Evolutionary conservation across 2,797 vertebrate species (phyloP).

Genomic region (Catostomus latipinnis): DNA sequence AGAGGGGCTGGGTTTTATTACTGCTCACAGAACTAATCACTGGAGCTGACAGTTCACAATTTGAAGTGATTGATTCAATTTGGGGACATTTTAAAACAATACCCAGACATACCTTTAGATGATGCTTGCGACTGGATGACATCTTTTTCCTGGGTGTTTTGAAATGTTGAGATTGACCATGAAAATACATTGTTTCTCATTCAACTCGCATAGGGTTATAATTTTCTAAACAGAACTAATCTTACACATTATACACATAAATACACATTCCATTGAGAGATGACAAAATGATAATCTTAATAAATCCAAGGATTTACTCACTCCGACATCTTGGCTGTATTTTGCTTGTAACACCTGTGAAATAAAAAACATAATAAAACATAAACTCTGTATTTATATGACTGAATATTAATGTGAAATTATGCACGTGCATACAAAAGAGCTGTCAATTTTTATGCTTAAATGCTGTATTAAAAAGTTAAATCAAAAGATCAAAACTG

Average conservation of each 20-base stretch:
- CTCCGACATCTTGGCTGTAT: constrained; percentile 76
- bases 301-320: constrained; percentile 64
- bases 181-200: background rate
- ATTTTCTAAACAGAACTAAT: no score
- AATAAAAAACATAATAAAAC: constrained; percentile 34
- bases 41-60: no score
- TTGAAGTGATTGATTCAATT: no score
- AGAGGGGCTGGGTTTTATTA: background rate
- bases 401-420: background rate
- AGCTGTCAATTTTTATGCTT: no score
- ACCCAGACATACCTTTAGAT: constrained; percentile 78
- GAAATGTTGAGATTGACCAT: constrained; percentile 13
- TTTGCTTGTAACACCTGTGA: constrained; percentile 63
- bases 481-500: no score
- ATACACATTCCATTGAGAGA: background rate
- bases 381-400: background rate
- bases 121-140: constrained; percentile 91
- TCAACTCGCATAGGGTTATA: no score
- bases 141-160: constrained; percentile 85
- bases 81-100: no score
- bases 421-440: no score
- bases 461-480: no score
- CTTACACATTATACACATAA: background rate
- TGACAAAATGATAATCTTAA: no score
- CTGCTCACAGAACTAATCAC: no score